Base-by-base conservation (phyloP, 2,797 vertebrate species). In the Huso huso region DNA sequence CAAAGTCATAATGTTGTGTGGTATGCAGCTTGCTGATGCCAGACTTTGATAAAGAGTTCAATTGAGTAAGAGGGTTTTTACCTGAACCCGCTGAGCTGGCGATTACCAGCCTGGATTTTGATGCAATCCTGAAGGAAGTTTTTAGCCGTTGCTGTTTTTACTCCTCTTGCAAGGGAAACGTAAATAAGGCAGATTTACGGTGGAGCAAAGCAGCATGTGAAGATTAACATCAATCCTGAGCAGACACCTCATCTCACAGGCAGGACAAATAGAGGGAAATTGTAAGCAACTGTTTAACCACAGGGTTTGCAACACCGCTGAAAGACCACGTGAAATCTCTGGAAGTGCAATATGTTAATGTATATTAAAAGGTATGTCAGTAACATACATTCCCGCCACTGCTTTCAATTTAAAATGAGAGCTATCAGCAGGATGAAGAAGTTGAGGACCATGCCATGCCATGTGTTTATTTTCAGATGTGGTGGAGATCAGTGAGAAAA, bases 1-100 rank as follows among this genome's bases (percentile, higher is more conserved):
- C 76, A 74, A 11, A 63, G 48, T 63, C 7, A 11, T 70, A 64
- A 72, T 60, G 59, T 49, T 61, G 52, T 63, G 23, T 13, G 48
- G 12, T 37, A 48, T 15, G 61, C 23, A 49, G 49, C 37, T 12
- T 49, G 48, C 66, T 49, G 10, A 62, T 15, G 10, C 63, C 48
- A 6, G 57, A 12, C 63, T 6, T 13, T 49, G 52, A 13, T 48
- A 12, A 1, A 37, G 61, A 51, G 61, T 69, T 53, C 15, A 48
- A 58, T 37, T 37, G 37, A 37, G 37, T 37, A 37, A 0, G 37
- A 37, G 37, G 37, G 5, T 37, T 37, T 37, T 37, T 37, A 37
- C 37, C 37, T 37, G 37, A 37, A 37, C 37, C 37, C 4, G 5
- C 37, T 37, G 37, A 37, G 37, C 37, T 4, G 23, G 23, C 23